phyloP scores from a whole-genome alignment of 2,888 invertebrate species.

The Cenopis cana region DNA sequence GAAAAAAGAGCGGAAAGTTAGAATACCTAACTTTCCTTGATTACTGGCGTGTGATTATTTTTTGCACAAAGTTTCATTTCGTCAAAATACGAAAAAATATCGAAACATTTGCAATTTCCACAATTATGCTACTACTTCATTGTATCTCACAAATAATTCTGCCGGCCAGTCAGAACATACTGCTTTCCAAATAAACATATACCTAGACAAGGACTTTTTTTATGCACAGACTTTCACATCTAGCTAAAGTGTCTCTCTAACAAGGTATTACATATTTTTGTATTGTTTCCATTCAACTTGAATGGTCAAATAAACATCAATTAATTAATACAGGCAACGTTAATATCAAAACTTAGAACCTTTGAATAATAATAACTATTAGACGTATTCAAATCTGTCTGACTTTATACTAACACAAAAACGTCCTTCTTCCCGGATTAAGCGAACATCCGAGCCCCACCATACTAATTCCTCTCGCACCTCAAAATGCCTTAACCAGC shows the following conservation, averaged over 20 bases:
- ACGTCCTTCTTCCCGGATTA: not conserved
- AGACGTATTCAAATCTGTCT: not conserved
- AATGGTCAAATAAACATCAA: not conserved
- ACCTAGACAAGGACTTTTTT: too few relatives aligned
- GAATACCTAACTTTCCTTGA: conserved; percentile 2
- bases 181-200: too few relatives aligned
- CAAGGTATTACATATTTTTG: not conserved
- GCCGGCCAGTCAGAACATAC: too few relatives aligned
- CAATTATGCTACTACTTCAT: too few relatives aligned
- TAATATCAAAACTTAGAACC: not conserved
- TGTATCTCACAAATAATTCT: too few relatives aligned
- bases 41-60: not conserved
- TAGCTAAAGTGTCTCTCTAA: too few relatives aligned
- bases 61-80: not conserved
- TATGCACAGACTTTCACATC: too few relatives aligned
- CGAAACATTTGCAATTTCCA: not conserved
- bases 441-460: conserved; percentile 3
- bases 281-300: not conserved
- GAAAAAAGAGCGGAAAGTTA: conserved; percentile 9
- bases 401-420: not conserved
- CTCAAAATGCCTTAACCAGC: conserved; percentile 23
- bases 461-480: conserved; percentile 10
- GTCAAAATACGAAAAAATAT: not conserved
- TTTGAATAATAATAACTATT: too few relatives aligned
- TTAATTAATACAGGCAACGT: not conserved